Evolutionary conservation across 2,797 vertebrate genomes (phyloP), one percentile per base, ranked within the genome.

Genomic region (Phoeniculus purpureus): DNA sequence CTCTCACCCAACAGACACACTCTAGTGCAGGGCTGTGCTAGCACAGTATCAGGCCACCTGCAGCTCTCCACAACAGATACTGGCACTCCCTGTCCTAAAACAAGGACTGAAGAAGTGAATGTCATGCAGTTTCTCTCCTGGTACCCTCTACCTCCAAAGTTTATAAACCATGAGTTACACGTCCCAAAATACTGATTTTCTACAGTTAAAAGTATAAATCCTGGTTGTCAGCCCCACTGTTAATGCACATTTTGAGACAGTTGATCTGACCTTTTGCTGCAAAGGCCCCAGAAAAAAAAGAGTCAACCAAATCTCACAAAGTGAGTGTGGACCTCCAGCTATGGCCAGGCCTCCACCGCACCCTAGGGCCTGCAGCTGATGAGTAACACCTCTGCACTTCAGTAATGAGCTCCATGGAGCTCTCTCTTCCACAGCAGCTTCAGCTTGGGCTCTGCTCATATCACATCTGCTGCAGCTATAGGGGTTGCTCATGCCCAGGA

Each of bases 401-500:
- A 13, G 10, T 65, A 52, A 17, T 6, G 10, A 32, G 26, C 32
- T 26, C 40, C 66, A 20, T 37, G 37, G 37, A 1, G 2, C 56
- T 83, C 56, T 52, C 76, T 93, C 81, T 78, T 86, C 54, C 31
- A 19, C 29, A 12, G 27, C 4, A 70, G 34, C 61, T 90, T 66
- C 83, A 88, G 61, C 74, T 68, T 51, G 62, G 73, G 50, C 78
- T 87, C 85, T 51, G 27, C 50, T 65, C 20, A 1, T 48, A 29
- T 54, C 65, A 62, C 76, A 43, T 13, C 65, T 81, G 58, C 67
- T 50, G 81, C 93, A 79, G 76, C 70, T 76, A 34, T 79, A 85
- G 74, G 40, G 31, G 52, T 60, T 92, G 79, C 40, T 95, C 55
- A 45, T 25, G 21, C 90, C 76, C 73, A 87, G 58, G 56, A 50